phyloP scores from a whole-genome alignment of 2,797 vertebrate species.

The Pipistrellus pipistrellus region DNA sequence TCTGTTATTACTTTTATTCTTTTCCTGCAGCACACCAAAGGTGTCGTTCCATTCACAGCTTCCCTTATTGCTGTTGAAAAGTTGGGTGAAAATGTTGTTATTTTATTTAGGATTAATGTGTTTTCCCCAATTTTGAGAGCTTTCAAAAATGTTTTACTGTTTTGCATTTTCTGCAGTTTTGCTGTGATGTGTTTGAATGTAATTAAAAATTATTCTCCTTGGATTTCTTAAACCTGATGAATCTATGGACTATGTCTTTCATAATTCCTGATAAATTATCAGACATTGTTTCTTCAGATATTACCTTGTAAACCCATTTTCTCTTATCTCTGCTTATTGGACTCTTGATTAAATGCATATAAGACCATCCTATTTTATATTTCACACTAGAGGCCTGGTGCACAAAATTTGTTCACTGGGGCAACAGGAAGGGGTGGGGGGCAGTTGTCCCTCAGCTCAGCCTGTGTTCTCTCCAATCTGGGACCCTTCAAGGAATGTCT shows the following conservation, averaged over 20 bases:
- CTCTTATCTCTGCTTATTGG: not conserved
- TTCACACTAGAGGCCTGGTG: not conserved
- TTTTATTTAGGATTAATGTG: not conserved
- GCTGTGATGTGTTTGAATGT: not conserved
- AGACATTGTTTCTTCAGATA: not conserved
- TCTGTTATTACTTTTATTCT: not conserved
- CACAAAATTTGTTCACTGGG: no score
- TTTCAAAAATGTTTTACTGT: not conserved
- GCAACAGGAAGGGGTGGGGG: no score
- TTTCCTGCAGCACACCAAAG: not conserved
- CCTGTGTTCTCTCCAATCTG: no score
- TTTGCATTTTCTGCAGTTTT: slow-evolving; percentile 3
- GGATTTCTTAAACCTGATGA: not conserved
- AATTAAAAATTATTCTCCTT: not conserved
- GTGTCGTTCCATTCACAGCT: not conserved
- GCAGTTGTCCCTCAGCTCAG: no score
- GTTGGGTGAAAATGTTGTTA: not conserved
- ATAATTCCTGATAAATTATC: not conserved
- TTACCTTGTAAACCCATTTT: not conserved
- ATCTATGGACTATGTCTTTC: not conserved
- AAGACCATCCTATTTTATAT: not conserved
- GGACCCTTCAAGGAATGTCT: no score
- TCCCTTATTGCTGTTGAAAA: not conserved
- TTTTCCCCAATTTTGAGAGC: not conserved
- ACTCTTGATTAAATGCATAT: not conserved